Conservation (phyloP, 2,888 invertebrate species). For the Lymantria dispar region DNA sequence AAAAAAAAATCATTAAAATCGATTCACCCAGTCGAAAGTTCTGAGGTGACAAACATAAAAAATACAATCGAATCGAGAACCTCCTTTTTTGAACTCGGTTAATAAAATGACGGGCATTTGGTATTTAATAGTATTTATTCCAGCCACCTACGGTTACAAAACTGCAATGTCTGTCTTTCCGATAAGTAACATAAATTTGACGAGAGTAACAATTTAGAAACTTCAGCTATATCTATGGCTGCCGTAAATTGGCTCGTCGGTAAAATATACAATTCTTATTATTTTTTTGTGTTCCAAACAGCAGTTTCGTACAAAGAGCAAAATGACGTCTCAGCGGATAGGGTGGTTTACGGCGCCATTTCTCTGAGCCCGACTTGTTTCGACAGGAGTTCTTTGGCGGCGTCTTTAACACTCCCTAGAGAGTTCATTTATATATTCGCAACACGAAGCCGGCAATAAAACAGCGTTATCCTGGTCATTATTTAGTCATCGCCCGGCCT, state of each 20-base stretch:
- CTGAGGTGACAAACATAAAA: too few relatives aligned
- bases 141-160: too few relatives aligned
- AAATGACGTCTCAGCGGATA: slow-evolving; percentile 73
- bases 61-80: too few relatives aligned
- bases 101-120: too few relatives aligned
- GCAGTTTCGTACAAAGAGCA: slow-evolving; percentile 57
- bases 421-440: slow-evolving; percentile 81
- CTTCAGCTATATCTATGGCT: slow-evolving; percentile 17
- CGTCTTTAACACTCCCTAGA: slow-evolving; percentile 80
- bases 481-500: slow-evolving; percentile 79
- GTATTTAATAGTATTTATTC: too few relatives aligned
- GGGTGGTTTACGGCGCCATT: slow-evolving; percentile 76
- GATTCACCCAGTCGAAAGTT: too few relatives aligned
- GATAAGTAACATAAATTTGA: background rate
- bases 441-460: slow-evolving; percentile 80
- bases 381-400: slow-evolving; percentile 77
- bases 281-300: slow-evolving; percentile 57
- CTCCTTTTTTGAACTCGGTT: too few relatives aligned
- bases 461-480: slow-evolving; percentile 81
- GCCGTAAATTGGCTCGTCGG: slow-evolving; percentile 30
- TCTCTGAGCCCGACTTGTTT: slow-evolving; percentile 75
- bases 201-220: slow-evolving; percentile 12
- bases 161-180: background rate
- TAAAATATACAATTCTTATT: slow-evolving; percentile 48
- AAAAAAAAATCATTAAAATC: too few relatives aligned